These are phyloP conservation scores for Eristalinus aeneus DNA, from an alignment of 2,888 invertebrate species.

Conservation along the genomic window DNA sequence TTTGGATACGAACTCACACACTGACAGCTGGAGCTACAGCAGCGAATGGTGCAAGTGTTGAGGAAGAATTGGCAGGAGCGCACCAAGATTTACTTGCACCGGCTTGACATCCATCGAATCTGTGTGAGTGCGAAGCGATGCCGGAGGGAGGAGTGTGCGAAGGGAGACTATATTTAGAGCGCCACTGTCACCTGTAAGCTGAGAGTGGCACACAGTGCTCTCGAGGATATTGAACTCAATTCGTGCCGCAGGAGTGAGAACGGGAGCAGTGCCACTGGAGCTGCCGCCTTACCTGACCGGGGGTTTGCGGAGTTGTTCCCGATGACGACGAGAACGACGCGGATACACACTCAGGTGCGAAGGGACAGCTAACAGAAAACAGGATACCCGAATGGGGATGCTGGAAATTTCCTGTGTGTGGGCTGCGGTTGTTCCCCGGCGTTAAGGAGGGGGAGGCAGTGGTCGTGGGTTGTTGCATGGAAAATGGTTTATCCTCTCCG, in stretches of 20 bases:
- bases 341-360: background rate
- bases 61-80: background rate
- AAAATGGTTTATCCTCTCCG: constrained; percentile 18
- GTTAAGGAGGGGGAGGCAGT: too few species aligned
- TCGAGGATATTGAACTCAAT: constrained; percentile 60
- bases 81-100: constrained; percentile 29
- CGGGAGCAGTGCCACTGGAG: background rate
- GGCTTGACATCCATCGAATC: background rate
- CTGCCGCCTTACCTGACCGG: background rate
- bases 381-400: constrained; percentile 28
- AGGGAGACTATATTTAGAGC: constrained; percentile 34
- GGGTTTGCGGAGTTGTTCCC: constrained; percentile 7
- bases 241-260: background rate
- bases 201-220: constrained; percentile 8
- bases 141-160: background rate
- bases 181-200: constrained; percentile 28
- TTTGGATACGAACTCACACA: constrained; percentile 35
- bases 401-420: constrained; percentile 7
- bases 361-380: background rate
- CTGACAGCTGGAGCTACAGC: background rate
- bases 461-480: constrained; percentile 8
- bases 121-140: constrained; percentile 41
- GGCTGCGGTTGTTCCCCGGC: background rate
- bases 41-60: background rate
- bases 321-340: constrained; percentile 9